Conservation (phyloP, 2,113 vertebrate species). For the Takifugu flavidus region DNA sequence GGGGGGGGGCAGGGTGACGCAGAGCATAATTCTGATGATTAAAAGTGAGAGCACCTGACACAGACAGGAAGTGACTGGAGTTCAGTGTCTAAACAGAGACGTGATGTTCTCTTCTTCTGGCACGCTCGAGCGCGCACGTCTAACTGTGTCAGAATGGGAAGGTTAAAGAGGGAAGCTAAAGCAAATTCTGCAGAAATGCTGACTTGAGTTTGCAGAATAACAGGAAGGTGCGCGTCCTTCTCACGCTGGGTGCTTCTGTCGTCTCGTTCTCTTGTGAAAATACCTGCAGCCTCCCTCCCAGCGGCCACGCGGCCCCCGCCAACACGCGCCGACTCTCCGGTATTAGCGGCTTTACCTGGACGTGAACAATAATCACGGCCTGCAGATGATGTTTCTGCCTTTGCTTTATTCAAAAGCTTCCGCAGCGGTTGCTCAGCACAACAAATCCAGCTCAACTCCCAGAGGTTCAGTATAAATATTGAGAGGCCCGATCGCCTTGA, state of each 20-base stretch:
- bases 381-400: no score
- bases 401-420: no score
- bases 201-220: conserved; percentile 77
- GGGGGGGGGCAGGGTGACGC: no score
- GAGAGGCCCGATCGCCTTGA: conserved; percentile 13
- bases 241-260: conserved; percentile 27
- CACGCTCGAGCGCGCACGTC: conserved; percentile 7
- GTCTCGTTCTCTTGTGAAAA: background rate
- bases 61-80: conserved; percentile 70
- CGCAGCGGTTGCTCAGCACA: background rate
- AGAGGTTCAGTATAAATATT: conserved; percentile 15
- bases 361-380: no score
- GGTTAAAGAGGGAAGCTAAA: conserved; percentile 63
- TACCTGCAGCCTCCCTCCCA: background rate
- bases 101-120: conserved; percentile 43
- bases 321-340: no score
- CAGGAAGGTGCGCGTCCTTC: conserved; percentile 72
- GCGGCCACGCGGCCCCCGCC: background rate
- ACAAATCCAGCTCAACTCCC: background rate
- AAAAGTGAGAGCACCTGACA: conserved; percentile 38
- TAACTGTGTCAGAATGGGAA: conserved; percentile 30
- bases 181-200: conserved; percentile 71
- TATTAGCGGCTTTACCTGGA: no score
- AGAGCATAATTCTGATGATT: no score
- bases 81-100: conserved; percentile 68